These are phyloP conservation scores for Myrmecophaga tridactyla DNA, from an alignment of 2,113 vertebrate genomes.

Conservation along the genomic window DNA sequence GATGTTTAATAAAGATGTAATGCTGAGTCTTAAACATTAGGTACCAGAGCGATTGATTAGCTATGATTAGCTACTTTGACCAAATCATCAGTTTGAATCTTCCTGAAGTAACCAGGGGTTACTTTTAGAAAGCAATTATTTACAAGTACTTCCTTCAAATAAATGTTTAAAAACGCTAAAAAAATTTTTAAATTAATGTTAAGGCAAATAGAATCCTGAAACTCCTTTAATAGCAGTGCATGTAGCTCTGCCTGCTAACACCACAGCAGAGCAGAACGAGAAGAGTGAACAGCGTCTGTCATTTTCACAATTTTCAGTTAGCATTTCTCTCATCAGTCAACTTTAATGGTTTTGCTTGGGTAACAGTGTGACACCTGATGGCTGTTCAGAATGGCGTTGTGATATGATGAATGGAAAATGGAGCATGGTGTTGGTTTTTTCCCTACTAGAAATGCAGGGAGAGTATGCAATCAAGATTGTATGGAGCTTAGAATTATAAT, in stretches of 20 bases:
- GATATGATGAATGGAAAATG: constrained; percentile 63
- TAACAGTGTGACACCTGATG: constrained; percentile 35
- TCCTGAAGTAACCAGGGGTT: constrained; percentile 53
- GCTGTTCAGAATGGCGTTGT: constrained; percentile 62
- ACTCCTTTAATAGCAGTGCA: neutral
- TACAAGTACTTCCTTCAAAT: constrained; percentile 69
- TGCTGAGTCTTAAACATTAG: constrained; percentile 59
- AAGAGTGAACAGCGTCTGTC: neutral
- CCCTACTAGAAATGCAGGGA: neutral
- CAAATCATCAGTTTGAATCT: constrained; percentile 65
- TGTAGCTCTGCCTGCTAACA: constrained; percentile 41
- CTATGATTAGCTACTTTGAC: constrained; percentile 40
- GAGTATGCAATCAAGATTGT: neutral
- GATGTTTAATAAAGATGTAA: constrained; percentile 49
- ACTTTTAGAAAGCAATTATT: constrained; percentile 69
- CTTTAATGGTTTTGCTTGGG: constrained; percentile 50
- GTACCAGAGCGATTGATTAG: constrained; percentile 40
- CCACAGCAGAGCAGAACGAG: neutral
- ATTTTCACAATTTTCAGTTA: constrained; percentile 52
- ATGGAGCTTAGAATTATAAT: constrained; percentile 49
- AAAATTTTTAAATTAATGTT: constrained; percentile 68
- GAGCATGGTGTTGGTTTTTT: neutral
- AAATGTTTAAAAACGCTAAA: constrained; percentile 67
- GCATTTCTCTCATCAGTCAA: constrained; percentile 53
- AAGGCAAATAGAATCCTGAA: constrained; percentile 64